Evolutionary conservation across 2,113 vertebrate species (phyloP), one percentile per base, ranked within the genome.

Genomic region (Platichthys stellatus): DNA sequence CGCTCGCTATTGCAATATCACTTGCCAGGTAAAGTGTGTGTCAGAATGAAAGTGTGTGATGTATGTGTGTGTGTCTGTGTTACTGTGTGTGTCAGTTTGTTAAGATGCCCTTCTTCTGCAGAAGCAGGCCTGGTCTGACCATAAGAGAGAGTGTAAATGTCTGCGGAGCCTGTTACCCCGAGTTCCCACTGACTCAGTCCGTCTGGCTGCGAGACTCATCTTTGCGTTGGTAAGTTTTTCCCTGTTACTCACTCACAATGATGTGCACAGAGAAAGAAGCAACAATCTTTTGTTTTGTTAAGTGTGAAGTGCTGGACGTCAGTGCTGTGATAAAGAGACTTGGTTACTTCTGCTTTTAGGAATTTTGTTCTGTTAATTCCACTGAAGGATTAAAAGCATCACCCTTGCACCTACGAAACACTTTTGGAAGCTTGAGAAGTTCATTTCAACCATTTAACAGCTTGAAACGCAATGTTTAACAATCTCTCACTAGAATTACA

Each of bases 111-210:
- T 58, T 77, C 17, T 82, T 21, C 72, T 82, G 66, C 85, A 99
- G 98, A 99, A 95, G 92, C 87, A 89, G 91, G 96, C 94, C 20
- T 99, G 98, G 98, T 69, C 90, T 3, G 93, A 92, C 64, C 98
- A 99, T 88, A 98, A 96, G 88, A 91, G 83, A 40, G 97, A 99
- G 85, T 99, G 98, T 86, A 94, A 76, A 63, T 97, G 96, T 89
- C 96, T 99, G 54, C 92, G 87, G 85, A 93, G 69, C 45, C 66
- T 96, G 9, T 51, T 94, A 12, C 97, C 97, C 3, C 95, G 94
- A 78, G 86, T 95, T 83, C 97, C 97, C 69, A 95, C 96, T 11
- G 97, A 99, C 84, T 97, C 97, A 0, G 96, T 98, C 54, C 94
- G 97, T 28, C 95, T 99, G 80, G 94, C 95, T 38, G 96, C 95